Base-by-base conservation (phyloP, 2,797 vertebrate species). In the Tadarida brasiliensis region DNA sequence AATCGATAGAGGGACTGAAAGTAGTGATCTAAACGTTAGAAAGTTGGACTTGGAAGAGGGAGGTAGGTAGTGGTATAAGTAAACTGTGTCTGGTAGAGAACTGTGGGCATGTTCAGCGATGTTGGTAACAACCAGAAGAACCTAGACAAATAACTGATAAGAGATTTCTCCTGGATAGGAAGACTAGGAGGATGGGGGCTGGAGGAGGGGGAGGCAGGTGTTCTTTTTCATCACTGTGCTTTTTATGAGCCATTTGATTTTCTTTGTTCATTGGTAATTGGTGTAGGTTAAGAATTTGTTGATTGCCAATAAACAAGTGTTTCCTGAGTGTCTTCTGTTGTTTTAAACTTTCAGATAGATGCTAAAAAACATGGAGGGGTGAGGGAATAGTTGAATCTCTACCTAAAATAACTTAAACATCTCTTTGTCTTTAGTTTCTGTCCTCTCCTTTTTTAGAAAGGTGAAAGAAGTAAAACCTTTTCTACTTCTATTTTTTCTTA, bases 341-440 rank as follows among this genome's bases (percentile, higher is more conserved):
- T 77, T 85, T 92, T 92, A 80, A 92, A 87, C 49, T 47, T 91
- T 87, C 49, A 93, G 81, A 16, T 68, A 56, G 70, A 49, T 86
- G 73, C 35, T 82, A 56, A 59, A 39, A 84, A 24, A 71, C 11
- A 67, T 65, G 39, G 30, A 51, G 11, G 9, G 39, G 51, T 44
- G 14, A 11, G 24, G 28, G 26, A 63, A 11, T 49, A 81, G 44
- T 82, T 85, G 73, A 49, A 51, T 28, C 10, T 94, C 19, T 80
- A 15, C 39, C 54, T 85, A 96, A 59, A 71, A 90, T 47, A 88
- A 77, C 26, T 78, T 61, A 71, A 70, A 84, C 3, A 19, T 83
- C 14, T 86, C 7, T 84, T 44, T 81, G 24, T 65, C 84, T 95
- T 92, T 86, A 70, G 49, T 94, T 88, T 95, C 86, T 89, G 17